Evolutionary conservation across 2,888 invertebrate genomes (phyloP).

Genomic region (Sialis lutaria): DNA sequence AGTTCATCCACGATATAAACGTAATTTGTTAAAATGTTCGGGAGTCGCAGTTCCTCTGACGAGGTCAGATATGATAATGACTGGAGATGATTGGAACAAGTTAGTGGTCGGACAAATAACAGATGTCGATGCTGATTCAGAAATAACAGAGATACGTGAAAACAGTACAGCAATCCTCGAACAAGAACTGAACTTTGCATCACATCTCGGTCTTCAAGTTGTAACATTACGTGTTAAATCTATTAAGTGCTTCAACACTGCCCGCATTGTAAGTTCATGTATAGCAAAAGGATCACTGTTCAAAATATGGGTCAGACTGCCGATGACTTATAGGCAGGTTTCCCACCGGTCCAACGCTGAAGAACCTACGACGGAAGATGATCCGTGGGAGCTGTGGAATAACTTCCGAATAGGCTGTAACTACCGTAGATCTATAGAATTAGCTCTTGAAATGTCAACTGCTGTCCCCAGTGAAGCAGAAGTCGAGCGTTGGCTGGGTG

Average conservation of each 20-base stretch:
- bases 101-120: slow-evolving; percentile 60
- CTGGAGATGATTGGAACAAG: slow-evolving; percentile 63
- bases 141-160: slow-evolving; percentile 28
- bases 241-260: slow-evolving; percentile 37
- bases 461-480: slow-evolving; percentile 57
- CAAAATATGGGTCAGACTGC: slow-evolving; percentile 48
- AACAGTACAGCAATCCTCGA: slow-evolving; percentile 44
- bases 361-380: slow-evolving; percentile 27
- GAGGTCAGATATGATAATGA: slow-evolving; percentile 61
- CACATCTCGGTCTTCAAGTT: slow-evolving; percentile 55
- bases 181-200: slow-evolving; percentile 56
- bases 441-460: slow-evolving; percentile 65
- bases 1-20: slow-evolving; percentile 55
- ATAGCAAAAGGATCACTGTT: slow-evolving; percentile 18
- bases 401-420: slow-evolving; percentile 40
- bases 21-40: slow-evolving; percentile 43
- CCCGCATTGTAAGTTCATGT: slow-evolving; percentile 35
- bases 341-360: not conserved
- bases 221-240: slow-evolving; percentile 36
- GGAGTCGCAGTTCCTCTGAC: slow-evolving; percentile 49
- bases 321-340: slow-evolving; percentile 35
- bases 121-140: slow-evolving; percentile 65
- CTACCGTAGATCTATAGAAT: slow-evolving; percentile 31
- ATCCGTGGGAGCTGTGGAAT: slow-evolving; percentile 74
- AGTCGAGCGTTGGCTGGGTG: slow-evolving; percentile 81